phyloP scores from a whole-genome alignment of 2,888 invertebrate species.

The Neoascia interrupta region DNA sequence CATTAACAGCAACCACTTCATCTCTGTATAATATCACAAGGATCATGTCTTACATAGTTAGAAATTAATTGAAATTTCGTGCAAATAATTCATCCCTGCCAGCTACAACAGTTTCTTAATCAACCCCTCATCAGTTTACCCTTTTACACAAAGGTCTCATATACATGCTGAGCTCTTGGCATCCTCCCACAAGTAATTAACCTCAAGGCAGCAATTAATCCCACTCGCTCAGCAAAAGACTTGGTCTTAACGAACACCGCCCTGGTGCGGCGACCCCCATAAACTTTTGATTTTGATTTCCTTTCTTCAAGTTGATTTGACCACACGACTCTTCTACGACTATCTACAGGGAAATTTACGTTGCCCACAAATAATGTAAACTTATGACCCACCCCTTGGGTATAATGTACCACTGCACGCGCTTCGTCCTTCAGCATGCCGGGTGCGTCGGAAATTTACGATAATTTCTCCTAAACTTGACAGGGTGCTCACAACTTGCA shows the following conservation, averaged over 20 bases:
- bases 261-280: conserved; percentile 32
- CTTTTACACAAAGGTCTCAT: conserved; percentile 32
- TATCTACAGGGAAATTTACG: conserved; percentile 13
- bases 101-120: conserved; percentile 22
- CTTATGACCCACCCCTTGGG: conserved; percentile 29
- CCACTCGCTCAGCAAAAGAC: conserved; percentile 17
- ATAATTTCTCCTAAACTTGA: conserved; percentile 55
- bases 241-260: background rate
- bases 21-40: too few species aligned
- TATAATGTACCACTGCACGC: background rate
- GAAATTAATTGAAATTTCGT: conserved; percentile 54
- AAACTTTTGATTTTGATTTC: conserved; percentile 54
- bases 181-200: conserved; percentile 59
- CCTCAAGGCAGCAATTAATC: conserved; percentile 61
- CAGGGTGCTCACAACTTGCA: conserved; percentile 40
- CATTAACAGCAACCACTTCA: too few species aligned
- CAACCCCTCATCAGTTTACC: conserved; percentile 31
- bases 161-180: conserved; percentile 9
- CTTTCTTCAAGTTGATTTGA: conserved; percentile 47
- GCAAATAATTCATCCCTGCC: conserved; percentile 36
- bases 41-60: background rate
- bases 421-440: background rate
- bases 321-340: conserved; percentile 46
- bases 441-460: conserved; percentile 46
- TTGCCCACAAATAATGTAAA: conserved; percentile 47